These are phyloP conservation scores for Clusia tigrina DNA, from an alignment of 2,888 invertebrate genomes.

Conservation along the genomic window DNA sequence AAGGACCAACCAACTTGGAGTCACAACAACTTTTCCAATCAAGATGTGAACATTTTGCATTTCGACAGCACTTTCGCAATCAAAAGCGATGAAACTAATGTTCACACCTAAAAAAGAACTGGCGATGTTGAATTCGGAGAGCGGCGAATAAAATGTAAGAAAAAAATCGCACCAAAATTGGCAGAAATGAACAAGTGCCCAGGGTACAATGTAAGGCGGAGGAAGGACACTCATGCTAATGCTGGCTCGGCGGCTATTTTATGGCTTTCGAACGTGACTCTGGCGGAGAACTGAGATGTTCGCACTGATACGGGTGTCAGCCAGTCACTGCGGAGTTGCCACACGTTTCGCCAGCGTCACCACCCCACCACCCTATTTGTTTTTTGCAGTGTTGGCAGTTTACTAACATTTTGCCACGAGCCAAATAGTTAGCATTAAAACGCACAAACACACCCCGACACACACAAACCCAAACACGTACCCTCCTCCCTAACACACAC, in stretches of 20 bases:
- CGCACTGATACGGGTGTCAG: slow-evolving; percentile 15
- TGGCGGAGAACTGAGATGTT: slow-evolving; percentile 19
- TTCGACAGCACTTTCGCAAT: slow-evolving; percentile 17
- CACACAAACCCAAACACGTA: too few relatives aligned
- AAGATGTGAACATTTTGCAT: slow-evolving; percentile 43
- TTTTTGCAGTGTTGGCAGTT: slow-evolving; percentile 6
- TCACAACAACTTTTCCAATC: slow-evolving; percentile 53
- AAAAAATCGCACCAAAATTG: slow-evolving; percentile 12
- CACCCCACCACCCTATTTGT: too few relatives aligned
- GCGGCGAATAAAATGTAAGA: neutral
- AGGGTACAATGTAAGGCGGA: slow-evolving; percentile 10
- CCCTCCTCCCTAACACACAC: too few relatives aligned
- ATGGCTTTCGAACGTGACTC: slow-evolving; percentile 49
- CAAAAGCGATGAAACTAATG: slow-evolving; percentile 39
- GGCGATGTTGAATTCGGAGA: neutral
- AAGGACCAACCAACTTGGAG: slow-evolving; percentile 9
- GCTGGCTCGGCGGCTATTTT: slow-evolving; percentile 39
- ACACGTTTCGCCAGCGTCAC: slow-evolving; percentile 14
- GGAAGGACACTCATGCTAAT: neutral
- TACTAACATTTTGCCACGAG: slow-evolving; percentile 4
- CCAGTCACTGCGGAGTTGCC: slow-evolving; percentile 5
- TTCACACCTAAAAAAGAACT: slow-evolving; percentile 45
- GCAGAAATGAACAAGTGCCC: neutral
- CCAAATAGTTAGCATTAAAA: slow-evolving; percentile 15
- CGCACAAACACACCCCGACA: slow-evolving; percentile 46